These are phyloP conservation scores for Oostethus manadensis DNA, from an alignment of 2,113 vertebrate species.

Conservation along the genomic window DNA sequence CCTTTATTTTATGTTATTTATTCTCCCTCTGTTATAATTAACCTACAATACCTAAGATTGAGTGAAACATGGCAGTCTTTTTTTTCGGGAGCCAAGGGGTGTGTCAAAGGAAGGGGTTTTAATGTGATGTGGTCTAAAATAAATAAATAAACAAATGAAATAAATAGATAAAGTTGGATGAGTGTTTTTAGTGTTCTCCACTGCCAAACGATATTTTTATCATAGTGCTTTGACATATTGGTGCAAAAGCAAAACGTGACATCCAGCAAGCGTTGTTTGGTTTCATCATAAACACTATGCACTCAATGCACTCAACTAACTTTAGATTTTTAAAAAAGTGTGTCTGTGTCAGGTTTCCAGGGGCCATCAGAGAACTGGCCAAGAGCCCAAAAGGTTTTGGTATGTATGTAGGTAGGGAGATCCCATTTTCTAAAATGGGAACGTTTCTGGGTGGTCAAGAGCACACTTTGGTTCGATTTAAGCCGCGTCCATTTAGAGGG, in stretches of 20 bases:
- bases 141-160: too few relatives aligned
- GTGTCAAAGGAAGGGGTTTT: too few relatives aligned
- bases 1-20: too few relatives aligned
- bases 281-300: slow-evolving; percentile 40
- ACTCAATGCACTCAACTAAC: slow-evolving; percentile 20
- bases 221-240: slow-evolving; percentile 29
- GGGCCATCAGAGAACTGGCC: slow-evolving; percentile 3
- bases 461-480: slow-evolving; percentile 10
- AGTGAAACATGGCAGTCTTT: too few relatives aligned
- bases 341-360: not conserved
- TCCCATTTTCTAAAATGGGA: slow-evolving; percentile 42
- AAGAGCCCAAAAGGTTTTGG: slow-evolving; percentile 8
- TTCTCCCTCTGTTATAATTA: too few relatives aligned
- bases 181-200: slow-evolving; percentile 2
- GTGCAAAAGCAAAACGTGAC: slow-evolving; percentile 47
- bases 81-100: too few relatives aligned
- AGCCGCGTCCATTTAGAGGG: slow-evolving; percentile 19
- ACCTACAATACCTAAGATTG: too few relatives aligned
- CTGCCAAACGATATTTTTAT: slow-evolving; percentile 48
- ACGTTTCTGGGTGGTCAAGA: slow-evolving; percentile 23
- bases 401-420: slow-evolving; percentile 15
- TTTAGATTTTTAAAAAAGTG: not conserved
- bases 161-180: too few relatives aligned
- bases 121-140: too few relatives aligned
- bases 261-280: slow-evolving; percentile 28